Evolutionary conservation across 23 tunicate species (phyloP).

Genomic region (Halocynthia roretzi): DNA sequence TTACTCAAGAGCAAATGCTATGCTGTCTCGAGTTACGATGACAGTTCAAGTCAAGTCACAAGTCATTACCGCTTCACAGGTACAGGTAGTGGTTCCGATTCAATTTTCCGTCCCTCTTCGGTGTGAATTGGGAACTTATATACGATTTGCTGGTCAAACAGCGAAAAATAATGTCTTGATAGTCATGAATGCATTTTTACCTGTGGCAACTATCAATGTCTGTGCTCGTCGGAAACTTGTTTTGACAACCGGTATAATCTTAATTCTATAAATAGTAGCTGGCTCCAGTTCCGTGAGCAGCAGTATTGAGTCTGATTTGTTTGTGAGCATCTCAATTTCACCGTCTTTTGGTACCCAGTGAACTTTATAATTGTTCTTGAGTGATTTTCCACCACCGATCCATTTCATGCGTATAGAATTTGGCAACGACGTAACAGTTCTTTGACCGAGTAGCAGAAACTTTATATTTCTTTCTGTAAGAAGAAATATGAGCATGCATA

Average conservation of each 20-base stretch:
- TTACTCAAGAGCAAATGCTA: too few relatives aligned
- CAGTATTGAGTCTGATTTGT: background rate
- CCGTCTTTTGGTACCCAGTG: conserved; percentile 23
- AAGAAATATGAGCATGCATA: background rate
- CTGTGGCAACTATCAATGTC: conserved; percentile 17
- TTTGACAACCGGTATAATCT: conserved; percentile 1
- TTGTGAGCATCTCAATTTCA: background rate
- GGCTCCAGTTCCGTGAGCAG: background rate
- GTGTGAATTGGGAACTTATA: too few relatives aligned
- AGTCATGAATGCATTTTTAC: background rate
- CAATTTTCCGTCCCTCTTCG: too few relatives aligned
- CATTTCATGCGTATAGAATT: conserved; percentile 3
- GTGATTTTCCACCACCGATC: background rate
- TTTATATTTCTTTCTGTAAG: background rate
- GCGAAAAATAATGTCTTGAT: too few relatives aligned
- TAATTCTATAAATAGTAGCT: conserved; percentile 16
- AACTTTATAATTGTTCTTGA: background rate
- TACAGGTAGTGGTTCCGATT: too few relatives aligned
- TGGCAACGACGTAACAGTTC: background rate
- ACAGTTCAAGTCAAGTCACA: too few relatives aligned
- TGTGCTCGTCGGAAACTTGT: background rate
- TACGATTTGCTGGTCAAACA: too few relatives aligned
- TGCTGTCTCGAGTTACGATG: too few relatives aligned
- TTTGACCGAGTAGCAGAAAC: background rate
- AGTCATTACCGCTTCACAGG: too few relatives aligned